phyloP scores from a whole-genome alignment of 2,113 vertebrate species.

The Chascanopsetta lugubris region DNA sequence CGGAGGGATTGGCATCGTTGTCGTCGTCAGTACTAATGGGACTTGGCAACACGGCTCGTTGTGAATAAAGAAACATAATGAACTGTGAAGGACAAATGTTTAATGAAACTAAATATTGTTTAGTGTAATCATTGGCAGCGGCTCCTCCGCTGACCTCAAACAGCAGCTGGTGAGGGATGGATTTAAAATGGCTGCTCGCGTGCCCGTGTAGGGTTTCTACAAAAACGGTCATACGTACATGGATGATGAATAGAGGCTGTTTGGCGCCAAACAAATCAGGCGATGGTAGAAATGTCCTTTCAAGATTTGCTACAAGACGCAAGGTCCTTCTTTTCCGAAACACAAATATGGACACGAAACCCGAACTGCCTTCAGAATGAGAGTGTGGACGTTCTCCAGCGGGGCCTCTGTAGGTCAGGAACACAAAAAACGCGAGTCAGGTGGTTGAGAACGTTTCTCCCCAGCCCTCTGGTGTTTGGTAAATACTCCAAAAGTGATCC shows the following conservation, averaged over 20 bases:
- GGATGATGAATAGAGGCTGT: slow-evolving; percentile 5
- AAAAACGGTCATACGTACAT: slow-evolving; percentile 5
- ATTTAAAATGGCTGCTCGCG: slow-evolving; percentile 16
- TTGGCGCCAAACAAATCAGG: background rate
- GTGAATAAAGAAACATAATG: slow-evolving; percentile 39
- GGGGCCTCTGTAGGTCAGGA: no score
- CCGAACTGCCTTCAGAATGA: no score
- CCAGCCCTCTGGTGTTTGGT: no score
- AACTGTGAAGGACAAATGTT: slow-evolving; percentile 35
- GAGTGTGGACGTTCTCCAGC: no score
- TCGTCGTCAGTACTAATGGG: slow-evolving; percentile 25
- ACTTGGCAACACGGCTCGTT: slow-evolving; percentile 9
- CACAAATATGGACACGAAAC: no score
- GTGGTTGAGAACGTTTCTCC: no score
- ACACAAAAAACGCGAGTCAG: no score
- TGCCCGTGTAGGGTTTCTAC: slow-evolving; percentile 9
- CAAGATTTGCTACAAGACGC: no score
- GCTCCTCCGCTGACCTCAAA: slow-evolving; percentile 41
- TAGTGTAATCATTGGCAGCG: slow-evolving; percentile 28
- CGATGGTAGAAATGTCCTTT: no score
- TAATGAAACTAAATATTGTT: slow-evolving; percentile 37
- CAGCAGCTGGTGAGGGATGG: slow-evolving; percentile 36
- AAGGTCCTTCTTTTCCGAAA: no score
- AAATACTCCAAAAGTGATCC: no score
- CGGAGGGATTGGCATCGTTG: slow-evolving; percentile 9